Conservation (phyloP, 2,888 invertebrate species). For the Leptinotarsa peninsularis region DNA sequence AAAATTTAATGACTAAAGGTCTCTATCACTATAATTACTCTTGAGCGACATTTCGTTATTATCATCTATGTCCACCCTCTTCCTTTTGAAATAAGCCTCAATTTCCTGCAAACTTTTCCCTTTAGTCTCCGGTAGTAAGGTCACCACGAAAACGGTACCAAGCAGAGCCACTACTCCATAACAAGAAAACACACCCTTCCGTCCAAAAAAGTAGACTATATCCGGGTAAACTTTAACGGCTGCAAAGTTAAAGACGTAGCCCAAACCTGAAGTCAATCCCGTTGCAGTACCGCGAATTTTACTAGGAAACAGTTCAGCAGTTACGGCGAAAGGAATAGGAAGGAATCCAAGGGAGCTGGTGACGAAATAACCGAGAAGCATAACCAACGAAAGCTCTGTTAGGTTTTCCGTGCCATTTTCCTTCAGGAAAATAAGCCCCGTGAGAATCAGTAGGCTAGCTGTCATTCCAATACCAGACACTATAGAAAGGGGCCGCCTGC, state of each 20-base stretch:
- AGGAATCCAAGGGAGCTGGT: conserved; percentile 69
- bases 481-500: conserved; percentile 71
- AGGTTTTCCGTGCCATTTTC: conserved; percentile 54
- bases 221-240: conserved; percentile 69
- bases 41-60: not conserved
- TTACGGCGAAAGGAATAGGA: conserved; percentile 71
- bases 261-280: conserved; percentile 67
- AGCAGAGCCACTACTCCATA: conserved; percentile 66
- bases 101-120: conserved; percentile 69
- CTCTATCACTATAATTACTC: not conserved
- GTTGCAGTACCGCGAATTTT: conserved; percentile 69
- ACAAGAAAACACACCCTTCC: conserved; percentile 68
- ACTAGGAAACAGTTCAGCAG: conserved; percentile 70
- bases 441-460: conserved; percentile 68
- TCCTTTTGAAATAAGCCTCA: conserved; percentile 65
- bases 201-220: conserved; percentile 63
- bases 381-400: conserved; percentile 64
- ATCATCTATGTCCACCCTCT: conserved; percentile 36
- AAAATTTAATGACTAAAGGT: not conserved
- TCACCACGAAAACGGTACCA: conserved; percentile 67
- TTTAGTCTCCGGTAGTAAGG: conserved; percentile 69
- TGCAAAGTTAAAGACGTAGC: conserved; percentile 69
- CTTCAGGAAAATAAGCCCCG: conserved; percentile 63
- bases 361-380: conserved; percentile 68
- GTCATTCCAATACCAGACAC: conserved; percentile 71